Evolutionary conservation across 2,113 vertebrate genomes (phyloP).

Genomic region (Balaenoptera acutorostrata): DNA sequence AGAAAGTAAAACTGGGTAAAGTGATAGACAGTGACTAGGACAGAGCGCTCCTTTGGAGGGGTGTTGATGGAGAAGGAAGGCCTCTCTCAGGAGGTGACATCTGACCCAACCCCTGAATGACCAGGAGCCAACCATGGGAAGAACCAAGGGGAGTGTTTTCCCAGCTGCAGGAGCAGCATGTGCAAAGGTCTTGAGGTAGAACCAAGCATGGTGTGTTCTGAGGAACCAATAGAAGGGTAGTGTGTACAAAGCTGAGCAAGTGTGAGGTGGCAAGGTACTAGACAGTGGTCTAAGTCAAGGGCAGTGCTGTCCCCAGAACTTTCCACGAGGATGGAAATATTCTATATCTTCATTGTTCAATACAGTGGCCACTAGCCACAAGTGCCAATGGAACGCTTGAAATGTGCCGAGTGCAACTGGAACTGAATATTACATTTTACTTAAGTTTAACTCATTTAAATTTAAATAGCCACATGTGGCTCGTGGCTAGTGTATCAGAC

Average conservation of each 20-base stretch:
- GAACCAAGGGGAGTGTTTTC: no score
- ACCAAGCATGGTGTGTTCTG: not conserved
- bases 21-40: no score
- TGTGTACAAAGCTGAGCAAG: not conserved
- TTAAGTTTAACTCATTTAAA: not conserved
- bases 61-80: not conserved
- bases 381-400: not conserved
- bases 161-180: not conserved
- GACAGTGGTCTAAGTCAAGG: rapidly evolving
- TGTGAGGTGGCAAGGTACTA: not conserved
- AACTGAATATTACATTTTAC: not conserved
- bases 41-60: not conserved
- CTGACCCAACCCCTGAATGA: no score
- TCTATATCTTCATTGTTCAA: not conserved
- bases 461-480: not conserved
- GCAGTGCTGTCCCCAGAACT: not conserved
- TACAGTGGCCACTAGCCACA: not conserved
- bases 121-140: not conserved
- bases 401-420: no score
- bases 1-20: not conserved
- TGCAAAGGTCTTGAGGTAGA: not conserved
- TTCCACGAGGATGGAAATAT: not conserved
- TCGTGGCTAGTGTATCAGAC: not conserved
- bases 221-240: not conserved
- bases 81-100: not conserved